phyloP scores from a whole-genome alignment of 2,113 vertebrate genomes.

The Ramphastos sulfuratus region DNA sequence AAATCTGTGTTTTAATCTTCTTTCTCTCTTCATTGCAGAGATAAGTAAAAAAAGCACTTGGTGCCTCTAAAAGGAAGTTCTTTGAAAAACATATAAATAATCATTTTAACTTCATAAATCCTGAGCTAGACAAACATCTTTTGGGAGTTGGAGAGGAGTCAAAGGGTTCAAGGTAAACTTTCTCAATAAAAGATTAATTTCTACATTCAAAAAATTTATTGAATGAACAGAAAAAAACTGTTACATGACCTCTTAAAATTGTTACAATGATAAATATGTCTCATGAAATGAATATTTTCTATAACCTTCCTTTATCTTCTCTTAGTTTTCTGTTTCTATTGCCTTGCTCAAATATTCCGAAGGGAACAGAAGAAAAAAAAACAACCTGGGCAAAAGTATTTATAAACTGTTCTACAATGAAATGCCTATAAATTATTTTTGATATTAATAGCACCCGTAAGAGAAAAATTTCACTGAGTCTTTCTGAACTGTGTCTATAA shows the following conservation, averaged over 20 bases:
- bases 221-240: not conserved
- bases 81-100: not conserved
- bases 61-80: not conserved
- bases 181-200: not conserved
- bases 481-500: not conserved
- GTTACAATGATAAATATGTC: not conserved
- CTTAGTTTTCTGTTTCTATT: not conserved
- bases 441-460: not conserved
- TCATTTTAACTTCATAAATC: not conserved
- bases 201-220: not conserved
- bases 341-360: not conserved
- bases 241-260: not conserved
- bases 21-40: not conserved
- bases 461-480: not conserved
- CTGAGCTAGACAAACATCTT: not conserved
- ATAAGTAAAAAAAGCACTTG: not conserved
- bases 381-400: not conserved
- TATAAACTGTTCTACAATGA: not conserved
- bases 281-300: not conserved
- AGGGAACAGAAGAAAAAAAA: not conserved
- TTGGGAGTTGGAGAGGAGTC: fast-evolving
- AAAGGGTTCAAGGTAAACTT: not conserved
- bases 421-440: not conserved
- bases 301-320: not conserved
- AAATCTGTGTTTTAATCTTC: not conserved